A percentile compares a stretch with the other conserved stretches of the same genome.
phyloP scores from a whole-genome alignment of 2,113 vertebrate species.

The Oriolus oriolus region DNA sequence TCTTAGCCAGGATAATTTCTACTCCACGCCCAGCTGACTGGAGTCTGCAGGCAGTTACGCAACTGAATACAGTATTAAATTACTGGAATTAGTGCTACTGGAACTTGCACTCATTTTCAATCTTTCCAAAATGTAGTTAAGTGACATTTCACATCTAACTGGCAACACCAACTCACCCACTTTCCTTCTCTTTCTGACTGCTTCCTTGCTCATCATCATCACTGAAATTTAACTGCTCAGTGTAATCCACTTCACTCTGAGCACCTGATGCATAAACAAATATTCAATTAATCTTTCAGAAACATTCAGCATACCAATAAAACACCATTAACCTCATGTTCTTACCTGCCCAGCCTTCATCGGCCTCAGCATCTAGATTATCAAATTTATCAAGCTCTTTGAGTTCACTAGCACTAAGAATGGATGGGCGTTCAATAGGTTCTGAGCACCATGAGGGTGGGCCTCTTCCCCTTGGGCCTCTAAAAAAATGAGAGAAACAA shows the following conservation, averaged over 20 bases:
- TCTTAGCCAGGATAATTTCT: not conserved
- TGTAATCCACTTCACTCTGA: conserved; percentile 98
- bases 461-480: conserved; percentile 79
- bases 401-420: conserved; percentile 92
- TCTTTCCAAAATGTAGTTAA: not conserved
- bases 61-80: not conserved
- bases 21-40: not conserved
- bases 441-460: conserved; percentile 86
- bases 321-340: not conserved
- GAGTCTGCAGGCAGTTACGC: not conserved
- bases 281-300: not conserved
- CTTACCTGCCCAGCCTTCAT: conserved; percentile 98
- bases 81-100: not conserved
- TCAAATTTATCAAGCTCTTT: conserved; percentile 96
- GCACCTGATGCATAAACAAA: conserved; percentile 78
- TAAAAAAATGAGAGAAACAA: conserved; percentile 18
- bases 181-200: conserved; percentile 85
- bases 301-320: not conserved
- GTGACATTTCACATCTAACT: not conserved
- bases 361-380: conserved; percentile 92
- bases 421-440: conserved; percentile 88
- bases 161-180: conserved; percentile 73
- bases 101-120: not conserved
- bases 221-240: conserved; percentile 97
- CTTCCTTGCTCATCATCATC: conserved; percentile 95